Base-by-base conservation (phyloP, 2,888 invertebrate genomes). In the Dasysyrphus albostriatus region DNA sequence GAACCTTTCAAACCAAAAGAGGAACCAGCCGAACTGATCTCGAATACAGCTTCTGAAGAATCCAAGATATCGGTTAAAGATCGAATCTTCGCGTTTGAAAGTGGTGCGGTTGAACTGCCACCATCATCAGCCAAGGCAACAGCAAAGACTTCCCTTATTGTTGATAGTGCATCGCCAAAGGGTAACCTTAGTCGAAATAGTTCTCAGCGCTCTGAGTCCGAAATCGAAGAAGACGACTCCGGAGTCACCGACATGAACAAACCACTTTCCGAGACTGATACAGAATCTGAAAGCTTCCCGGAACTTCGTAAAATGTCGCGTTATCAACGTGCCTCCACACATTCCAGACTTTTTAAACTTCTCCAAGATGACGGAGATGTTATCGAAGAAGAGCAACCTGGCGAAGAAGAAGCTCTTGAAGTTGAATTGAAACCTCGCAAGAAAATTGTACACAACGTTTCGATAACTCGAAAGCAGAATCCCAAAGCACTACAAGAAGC, bases 161-260 rank as follows among this genome's bases (percentile, higher is more conserved):
- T 91, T 7, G 91, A 91, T 32, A 91, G 90, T 61, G 88, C 88
- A 3, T 90, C 88, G 0, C 88, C 89, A 7, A 91, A 91, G 80
- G 90, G 91, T 12, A 90, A 90, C 4, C 89, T 92, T 0, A 91
- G 91, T 9, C 90, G 92, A 19, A 92, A 92, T 47, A 92, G 93
- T 39, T 92, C 91, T 14, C 93, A 93, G 79, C 91, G 91, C 6
- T 92, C 93, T n/a, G 94, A 94, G 88, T 93, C 93, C 0, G 93
- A 93, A 89, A 90, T 91, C 58, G 94, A 94, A 85, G 95, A 95
- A 89, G 95, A 96, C 89, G 96, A 96, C 90, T 96, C 96, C 0
- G 96, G 96, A 0, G 95, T 96, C 0, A 95, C 95, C 0, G 96
- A 96, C 90, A 94, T 95, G 92, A 95, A 95, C 88, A 93, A 95